Evolutionary conservation across 2,797 vertebrate species (phyloP), one percentile per base, ranked within the genome.

Genomic region (Spheniscus humboldti): DNA sequence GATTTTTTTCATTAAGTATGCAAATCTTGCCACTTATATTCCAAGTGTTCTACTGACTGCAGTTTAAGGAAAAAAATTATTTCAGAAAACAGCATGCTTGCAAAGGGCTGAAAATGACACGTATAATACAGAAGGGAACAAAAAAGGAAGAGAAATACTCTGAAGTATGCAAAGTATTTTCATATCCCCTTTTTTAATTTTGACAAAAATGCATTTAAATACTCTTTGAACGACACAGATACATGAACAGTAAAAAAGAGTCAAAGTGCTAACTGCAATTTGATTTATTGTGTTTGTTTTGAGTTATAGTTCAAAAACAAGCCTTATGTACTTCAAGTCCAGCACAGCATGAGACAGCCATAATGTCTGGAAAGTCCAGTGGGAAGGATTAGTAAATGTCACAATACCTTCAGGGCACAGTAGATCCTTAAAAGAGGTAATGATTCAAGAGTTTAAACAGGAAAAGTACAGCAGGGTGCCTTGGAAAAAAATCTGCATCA

Each of bases 341-440:
- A 91, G 91, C 91, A 50, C 96, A 95, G 94, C 53, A 20, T 69
- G 94, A 95, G 82, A 91, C 74, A 89, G 88, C 33, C 79, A 64
- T 74, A 97, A 96, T 74, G 90, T 83, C 94, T 97, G 80, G 28
- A 43, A 88, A 88, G 84, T 96, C 94, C 95, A 94, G 88, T 23
- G 72, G 92, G 90, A 94, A 96, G 92, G 88, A 92, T 97, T 73
- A 97, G 92, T 84, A 98, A 98, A 98, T 97, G 97, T 97, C 97
- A 98, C 88, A 80, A 62, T 72, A 90, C 62, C 96, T 96, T 91
- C 71, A 90, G 95, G 95, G 95, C 95, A 96, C 80, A 68, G 88
- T 8, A 93, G 85, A 96, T 62, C 76, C 94, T 97, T 90, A 96
- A 96, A 94, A 96, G 73, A 92, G 93, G 97, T 92, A 95, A 97